Percentiles rank a stretch among this genome's conserved stretches.
Conservation (phyloP, 2,888 invertebrate species). For the Lottia gigantea region DNA sequence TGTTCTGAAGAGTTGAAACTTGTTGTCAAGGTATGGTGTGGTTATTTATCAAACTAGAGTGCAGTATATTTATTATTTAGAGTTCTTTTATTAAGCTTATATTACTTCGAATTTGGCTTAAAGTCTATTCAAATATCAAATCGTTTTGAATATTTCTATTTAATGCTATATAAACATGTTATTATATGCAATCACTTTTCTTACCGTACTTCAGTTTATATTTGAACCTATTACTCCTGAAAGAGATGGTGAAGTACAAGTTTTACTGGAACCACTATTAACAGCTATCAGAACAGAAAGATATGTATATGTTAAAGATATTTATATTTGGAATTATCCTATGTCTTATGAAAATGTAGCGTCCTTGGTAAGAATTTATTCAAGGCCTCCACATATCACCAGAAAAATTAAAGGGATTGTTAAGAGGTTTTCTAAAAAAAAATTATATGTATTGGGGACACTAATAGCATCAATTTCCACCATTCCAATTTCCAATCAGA, state of each 20-base stretch:
- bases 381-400: background rate
- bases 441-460: too few relatives aligned
- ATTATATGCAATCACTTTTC: background rate
- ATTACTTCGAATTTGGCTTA: too few relatives aligned
- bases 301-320: conserved; percentile 56
- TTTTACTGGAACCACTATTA: conserved; percentile 60
- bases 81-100: too few relatives aligned
- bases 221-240: conserved; percentile 50
- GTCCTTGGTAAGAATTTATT: conserved; percentile 52
- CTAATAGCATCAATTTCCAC: too few relatives aligned
- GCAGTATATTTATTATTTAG: too few relatives aligned
- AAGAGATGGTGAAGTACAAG: conserved; percentile 54
- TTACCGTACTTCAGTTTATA: conserved; percentile 55
- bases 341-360: conserved; percentile 61
- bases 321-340: conserved; percentile 64
- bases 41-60: background rate
- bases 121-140: too few relatives aligned
- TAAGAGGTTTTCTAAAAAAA: too few relatives aligned
- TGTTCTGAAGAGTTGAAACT: conserved; percentile 49
- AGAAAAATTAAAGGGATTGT: background rate
- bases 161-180: background rate
- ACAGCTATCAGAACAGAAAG: conserved; percentile 57
- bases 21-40: conserved; percentile 42
- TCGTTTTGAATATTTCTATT: background rate
- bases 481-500: too few relatives aligned